Base-by-base conservation (phyloP, 2,113 vertebrate genomes). In the Meleagris gallopavo region DNA sequence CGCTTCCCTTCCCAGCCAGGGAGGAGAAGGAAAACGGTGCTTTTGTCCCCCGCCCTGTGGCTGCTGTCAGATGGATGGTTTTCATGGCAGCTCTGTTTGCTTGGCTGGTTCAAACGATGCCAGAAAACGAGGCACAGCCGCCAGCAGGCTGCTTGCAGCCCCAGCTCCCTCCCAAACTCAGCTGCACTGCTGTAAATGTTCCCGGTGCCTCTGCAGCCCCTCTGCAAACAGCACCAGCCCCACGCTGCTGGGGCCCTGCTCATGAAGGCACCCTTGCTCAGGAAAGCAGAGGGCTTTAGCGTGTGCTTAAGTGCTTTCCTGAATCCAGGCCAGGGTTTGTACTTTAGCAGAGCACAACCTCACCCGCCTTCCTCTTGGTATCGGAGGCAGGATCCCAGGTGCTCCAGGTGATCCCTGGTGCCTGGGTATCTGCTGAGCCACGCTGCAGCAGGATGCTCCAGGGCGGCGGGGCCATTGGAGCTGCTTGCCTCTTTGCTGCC, bases 31-130 rank as follows among this genome's bases (percentile, higher is more conserved):
- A 94, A 50, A 79, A 65, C 46, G 85, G 79, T 30, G 94, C 94
- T 95, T 95, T 96, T 95, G 91, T 95, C 89, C 90, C 46, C 0
- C 5, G 27, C 58, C 52, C 83, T 21, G 75, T 12, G 90, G 88
- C 69, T 43, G 92, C 90, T 65, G 87, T 88, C 82, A 15, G 93
- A 94, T 69, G 93, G 65, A 77, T 54, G 85, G 91, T 14, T 69
- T 13, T 80, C 54, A 89, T n/a, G 85, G 94, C 93, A 71, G 91
- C 85, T 83, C 82, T 14, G 89, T 40, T 57, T 75, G 87, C 95
- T 86, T 86, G 95, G 78, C 75, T 83, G 96, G 5, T 18, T 30
- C 69, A 83, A 82, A 41, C 93, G 29, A 1, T 6, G 78, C 62
- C 88, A 36, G 75, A 1, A 13, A 71, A 21, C 77, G 2, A 2